Base-by-base conservation (phyloP, 2,113 vertebrate species). In the Equus quagga region DNA sequence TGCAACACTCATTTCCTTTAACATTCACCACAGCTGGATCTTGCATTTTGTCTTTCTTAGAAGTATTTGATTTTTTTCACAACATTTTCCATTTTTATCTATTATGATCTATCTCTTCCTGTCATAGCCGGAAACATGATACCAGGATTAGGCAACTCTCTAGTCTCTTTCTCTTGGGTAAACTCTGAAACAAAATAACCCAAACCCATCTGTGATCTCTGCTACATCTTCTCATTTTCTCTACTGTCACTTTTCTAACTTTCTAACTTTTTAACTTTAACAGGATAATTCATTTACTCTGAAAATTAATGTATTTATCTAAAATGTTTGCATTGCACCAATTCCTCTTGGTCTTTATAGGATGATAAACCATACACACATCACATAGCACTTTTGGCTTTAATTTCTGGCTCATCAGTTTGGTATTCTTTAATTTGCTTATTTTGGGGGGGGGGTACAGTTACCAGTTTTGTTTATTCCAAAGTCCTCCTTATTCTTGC, bases 51-150 rank as follows among this genome's bases (percentile, higher is more conserved):
- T 98, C 98, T 99, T 98, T 98, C 98, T 98, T 97, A 97, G 96
- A 98, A 98, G 94, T 78, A 31, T 97, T 97, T 89, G 60, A 14
- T 90, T 89, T 98, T 91, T 98, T 98, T 98, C 97, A 98, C 92
- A 91, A 94, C 94, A 79, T 87, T 98, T 95, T 94, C 97, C 97
- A 97, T 98, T 98, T 98, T 94, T 98, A 76, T 96, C 98, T 98
- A 28, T 95, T 91, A 97, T 91, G 93, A 98, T 98, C 98, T 89
- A 18, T 98, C 98, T 98, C 97, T 98, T 98, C 96, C 98, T 98
- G 98, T 96, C 98, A 97, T 0, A 94, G 72, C 97, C 41, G 83
- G 98, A 98, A 98, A 98, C 97, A 54, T 0, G 97, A 98, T 89
- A 95, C 94, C 82, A 97, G 93, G 90, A 94, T 98, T 97, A 89